Percentiles rank a stretch among this genome's conserved stretches.
These are phyloP conservation scores for Drosophila saltans DNA, from an alignment of 1,140 invertebrate genomes.

Conservation along the genomic window DNA sequence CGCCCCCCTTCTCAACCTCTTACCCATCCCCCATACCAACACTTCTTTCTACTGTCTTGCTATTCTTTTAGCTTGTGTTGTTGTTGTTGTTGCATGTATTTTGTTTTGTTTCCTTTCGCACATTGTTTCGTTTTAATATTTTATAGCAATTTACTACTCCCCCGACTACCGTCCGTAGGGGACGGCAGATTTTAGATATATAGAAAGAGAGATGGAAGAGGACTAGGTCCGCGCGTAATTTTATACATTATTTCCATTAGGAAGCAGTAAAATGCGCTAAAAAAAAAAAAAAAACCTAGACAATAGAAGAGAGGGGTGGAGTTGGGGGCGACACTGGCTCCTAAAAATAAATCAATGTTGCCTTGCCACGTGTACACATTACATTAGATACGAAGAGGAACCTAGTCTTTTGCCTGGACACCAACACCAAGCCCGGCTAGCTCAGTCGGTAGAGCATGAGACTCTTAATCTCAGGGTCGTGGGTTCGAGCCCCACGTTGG, in stretches of 20 bases:
- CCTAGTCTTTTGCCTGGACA: not conserved
- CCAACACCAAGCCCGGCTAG: conserved; percentile 87
- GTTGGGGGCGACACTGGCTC: no score
- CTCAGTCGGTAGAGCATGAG: conserved; percentile 96
- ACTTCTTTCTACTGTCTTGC: conserved; percentile 4
- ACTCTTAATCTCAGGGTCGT: conserved; percentile 96
- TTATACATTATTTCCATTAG: conserved; percentile 67
- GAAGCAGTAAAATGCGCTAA: conserved; percentile 55
- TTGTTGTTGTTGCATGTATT: conserved; percentile 27
- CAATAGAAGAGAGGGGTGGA: no score
- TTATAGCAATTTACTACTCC: conserved; percentile 56
- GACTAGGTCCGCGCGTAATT: conserved; percentile 55
- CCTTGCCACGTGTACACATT: conserved; percentile 22
- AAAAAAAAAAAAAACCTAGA: no score
- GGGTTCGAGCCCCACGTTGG: conserved; percentile 95
- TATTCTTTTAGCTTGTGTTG: not conserved
- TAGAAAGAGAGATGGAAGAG: conserved; percentile 21
- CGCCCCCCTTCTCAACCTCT: no score
- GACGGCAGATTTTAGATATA: not conserved
- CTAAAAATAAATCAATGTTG: conserved; percentile 38
- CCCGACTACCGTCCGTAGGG: not conserved
- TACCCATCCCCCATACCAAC: not conserved
- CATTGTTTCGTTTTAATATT: conserved; percentile 71
- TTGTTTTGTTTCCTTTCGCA: conserved; percentile 63
- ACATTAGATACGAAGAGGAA: not conserved